Percentiles rank a stretch among this genome's conserved stretches.
Evolutionary conservation across 2,888 invertebrate species (phyloP).

Genomic region (Rhimphoctona megacephalus): DNA sequence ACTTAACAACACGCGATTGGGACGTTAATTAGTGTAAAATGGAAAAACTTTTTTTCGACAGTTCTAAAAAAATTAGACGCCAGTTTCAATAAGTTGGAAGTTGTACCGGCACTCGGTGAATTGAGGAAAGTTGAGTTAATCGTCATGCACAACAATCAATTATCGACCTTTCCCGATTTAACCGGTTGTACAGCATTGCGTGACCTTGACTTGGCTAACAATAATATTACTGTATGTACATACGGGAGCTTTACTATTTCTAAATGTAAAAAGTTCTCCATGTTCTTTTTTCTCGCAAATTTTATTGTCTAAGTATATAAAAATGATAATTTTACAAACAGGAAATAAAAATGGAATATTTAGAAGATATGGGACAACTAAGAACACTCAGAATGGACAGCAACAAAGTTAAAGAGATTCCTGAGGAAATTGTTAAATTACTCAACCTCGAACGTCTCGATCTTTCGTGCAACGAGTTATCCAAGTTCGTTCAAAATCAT

Average conservation of each 20-base stretch:
- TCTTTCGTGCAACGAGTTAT: slow-evolving; percentile 91
- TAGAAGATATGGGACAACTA: slow-evolving; percentile 90
- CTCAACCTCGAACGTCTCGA: slow-evolving; percentile 93
- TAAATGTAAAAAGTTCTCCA: not conserved
- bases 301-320: not conserved
- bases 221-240: slow-evolving; percentile 89
- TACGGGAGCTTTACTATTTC: slow-evolving; percentile 25
- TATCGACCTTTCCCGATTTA: slow-evolving; percentile 91
- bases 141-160: slow-evolving; percentile 93
- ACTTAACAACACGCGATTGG: not conserved
- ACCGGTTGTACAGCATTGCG: slow-evolving; percentile 91
- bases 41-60: slow-evolving; percentile 80
- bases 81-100: slow-evolving; percentile 89
- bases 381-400: slow-evolving; percentile 92
- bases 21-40: not conserved
- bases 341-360: slow-evolving; percentile 90
- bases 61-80: slow-evolving; percentile 91
- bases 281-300: not conserved
- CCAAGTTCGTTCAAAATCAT: slow-evolving; percentile 82
- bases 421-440: slow-evolving; percentile 91
- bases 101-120: slow-evolving; percentile 90
- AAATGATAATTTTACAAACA: slow-evolving; percentile 81
- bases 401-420: slow-evolving; percentile 91
- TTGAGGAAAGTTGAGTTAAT: slow-evolving; percentile 91
- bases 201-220: slow-evolving; percentile 94